Base-by-base conservation (phyloP, 2,888 invertebrate species). In the Cephus spinipes region DNA sequence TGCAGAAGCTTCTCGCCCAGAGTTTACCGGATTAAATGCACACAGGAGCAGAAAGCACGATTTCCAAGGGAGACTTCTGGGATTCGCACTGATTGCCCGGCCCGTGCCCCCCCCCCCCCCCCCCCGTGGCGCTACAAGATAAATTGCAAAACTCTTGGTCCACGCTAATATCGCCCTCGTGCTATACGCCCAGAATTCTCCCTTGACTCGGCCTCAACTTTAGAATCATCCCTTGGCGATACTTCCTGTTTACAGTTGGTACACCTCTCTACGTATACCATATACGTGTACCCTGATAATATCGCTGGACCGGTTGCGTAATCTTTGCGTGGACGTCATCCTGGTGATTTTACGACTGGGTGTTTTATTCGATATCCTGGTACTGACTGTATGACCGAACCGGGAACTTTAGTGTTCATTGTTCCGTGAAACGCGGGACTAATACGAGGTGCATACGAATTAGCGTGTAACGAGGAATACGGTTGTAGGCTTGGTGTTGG, bases 21-120 rank as follows among this genome's bases (percentile, higher is more conserved):
- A 40, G 40, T 40, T 40, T 40, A 23, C 15, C 77, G 76, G 73
- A 73, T 77, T 77, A 75, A 34, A 73, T 75, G 69, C 76, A 68
- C 75, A 75, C 71, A 55, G 32, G 40, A 30, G 73, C 40, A 76
- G 69, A 32, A 77, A 77, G 78, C 81, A 76, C 79, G 81, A 82
- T 82, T 82, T 80, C 76, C 79, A 76, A 68, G 76, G 73, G 77
- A 80, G 81, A 83, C 83, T 83, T 81, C 74, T 69, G 81, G 83
- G 83, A 80, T 80, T 82, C 77, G 74, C 79, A 79, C 81, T 82
- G 82, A 83, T 82, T 82, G 81, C 82, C 79, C 78, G 76, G 73
- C 81, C 75, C 78, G 77, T 78, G 76, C 73, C 74, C 75, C 71
- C 75, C 71, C 73, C 69, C 68, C 75, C 31, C 76, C 74, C 78